Conservation (phyloP, 2,113 vertebrate species). For the Salminus brasiliensis region DNA sequence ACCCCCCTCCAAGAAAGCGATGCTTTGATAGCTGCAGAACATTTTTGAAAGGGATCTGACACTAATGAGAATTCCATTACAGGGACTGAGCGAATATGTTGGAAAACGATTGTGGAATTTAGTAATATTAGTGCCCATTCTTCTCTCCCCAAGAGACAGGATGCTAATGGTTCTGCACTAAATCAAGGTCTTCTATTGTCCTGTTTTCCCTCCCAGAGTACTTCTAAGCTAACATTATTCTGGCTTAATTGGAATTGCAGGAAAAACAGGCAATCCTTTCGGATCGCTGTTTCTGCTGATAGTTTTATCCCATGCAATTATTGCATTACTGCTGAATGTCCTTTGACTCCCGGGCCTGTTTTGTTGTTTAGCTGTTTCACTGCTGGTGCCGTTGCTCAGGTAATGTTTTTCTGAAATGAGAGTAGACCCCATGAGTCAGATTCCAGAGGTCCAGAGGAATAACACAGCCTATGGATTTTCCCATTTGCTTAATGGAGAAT, state of each 20-base stretch:
- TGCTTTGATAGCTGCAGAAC: not conserved
- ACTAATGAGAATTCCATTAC: not conserved
- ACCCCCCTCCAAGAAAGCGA: not conserved
- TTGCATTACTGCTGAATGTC: constrained; percentile 4
- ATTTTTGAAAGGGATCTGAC: not conserved
- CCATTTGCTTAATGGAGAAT: constrained; percentile 29
- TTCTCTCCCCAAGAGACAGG: not conserved
- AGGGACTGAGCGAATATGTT: not conserved
- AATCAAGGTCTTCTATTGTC: not conserved
- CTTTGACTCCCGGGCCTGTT: not conserved
- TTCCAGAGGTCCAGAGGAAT: constrained; percentile 14
- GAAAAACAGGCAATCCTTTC: constrained; percentile 2
- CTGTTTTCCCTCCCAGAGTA: not conserved
- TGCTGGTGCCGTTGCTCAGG: not conserved
- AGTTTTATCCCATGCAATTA: constrained; percentile 22
- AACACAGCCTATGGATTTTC: constrained; percentile 33
- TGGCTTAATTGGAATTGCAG: constrained; percentile 7
- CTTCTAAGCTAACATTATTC: constrained; percentile 17
- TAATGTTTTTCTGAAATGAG: constrained; percentile 26
- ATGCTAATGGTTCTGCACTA: constrained; percentile 2
- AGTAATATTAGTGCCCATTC: not conserved
- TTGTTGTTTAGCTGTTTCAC: not conserved
- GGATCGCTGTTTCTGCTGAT: constrained; percentile 12
- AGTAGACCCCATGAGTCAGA: constrained; percentile 5
- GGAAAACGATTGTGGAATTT: not conserved